Evolutionary conservation across 2,797 vertebrate species (phyloP).

Genomic region (Cygnus olor): DNA sequence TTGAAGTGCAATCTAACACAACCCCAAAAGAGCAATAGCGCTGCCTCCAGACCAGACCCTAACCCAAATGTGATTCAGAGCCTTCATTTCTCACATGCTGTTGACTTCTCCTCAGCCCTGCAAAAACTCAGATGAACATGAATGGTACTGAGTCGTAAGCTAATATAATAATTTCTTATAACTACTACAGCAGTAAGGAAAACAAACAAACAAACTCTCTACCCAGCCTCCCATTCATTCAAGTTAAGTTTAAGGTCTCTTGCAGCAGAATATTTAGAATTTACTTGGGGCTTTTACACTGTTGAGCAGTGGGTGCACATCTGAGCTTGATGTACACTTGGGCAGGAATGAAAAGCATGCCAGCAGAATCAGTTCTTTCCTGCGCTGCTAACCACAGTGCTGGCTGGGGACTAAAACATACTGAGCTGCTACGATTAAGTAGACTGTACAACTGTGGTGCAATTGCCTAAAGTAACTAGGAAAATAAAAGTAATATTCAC

Average conservation of each 20-base stretch:
- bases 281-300: neutral
- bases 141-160: fast-evolving
- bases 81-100: neutral
- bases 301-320: fast-evolving
- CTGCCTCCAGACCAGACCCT: neutral
- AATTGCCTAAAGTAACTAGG: no score
- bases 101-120: neutral
- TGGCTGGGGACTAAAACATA: neutral
- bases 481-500: no score
- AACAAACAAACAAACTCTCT: neutral
- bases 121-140: neutral
- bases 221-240: neutral
- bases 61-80: neutral
- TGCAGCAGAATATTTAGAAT: neutral
- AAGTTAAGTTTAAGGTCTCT: neutral
- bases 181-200: neutral
- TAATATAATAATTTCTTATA: neutral
- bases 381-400: neutral
- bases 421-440: neutral
- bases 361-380: neutral
- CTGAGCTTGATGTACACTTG: neutral
- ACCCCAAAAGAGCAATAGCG: neutral
- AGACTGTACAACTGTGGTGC: no score
- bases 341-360: neutral
- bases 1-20: neutral